Conservation (phyloP, 1,140 invertebrate genomes). For the Thrips palmi region DNA sequence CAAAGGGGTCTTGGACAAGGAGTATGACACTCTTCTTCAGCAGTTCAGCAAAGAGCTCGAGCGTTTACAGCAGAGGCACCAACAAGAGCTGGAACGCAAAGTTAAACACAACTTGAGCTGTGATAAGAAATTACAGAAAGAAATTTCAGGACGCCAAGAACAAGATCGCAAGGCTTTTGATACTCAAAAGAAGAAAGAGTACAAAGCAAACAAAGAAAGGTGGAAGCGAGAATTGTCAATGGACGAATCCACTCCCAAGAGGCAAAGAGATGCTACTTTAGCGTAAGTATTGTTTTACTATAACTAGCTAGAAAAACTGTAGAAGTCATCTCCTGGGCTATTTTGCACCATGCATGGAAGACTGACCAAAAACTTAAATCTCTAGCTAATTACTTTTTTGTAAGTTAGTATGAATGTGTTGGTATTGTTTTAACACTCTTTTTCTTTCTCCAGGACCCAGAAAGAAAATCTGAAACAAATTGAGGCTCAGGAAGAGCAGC, state of each 20-base stretch:
- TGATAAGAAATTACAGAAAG: slow-evolving; percentile 88
- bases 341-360: neutral
- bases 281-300: slow-evolving; percentile 33
- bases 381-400: too few species aligned
- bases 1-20: slow-evolving; percentile 86
- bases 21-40: slow-evolving; percentile 82
- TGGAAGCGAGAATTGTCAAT: slow-evolving; percentile 86
- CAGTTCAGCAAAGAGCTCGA: slow-evolving; percentile 86
- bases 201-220: slow-evolving; percentile 93
- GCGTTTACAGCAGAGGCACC: slow-evolving; percentile 70
- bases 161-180: slow-evolving; percentile 77
- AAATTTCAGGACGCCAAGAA: slow-evolving; percentile 76
- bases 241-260: slow-evolving; percentile 80
- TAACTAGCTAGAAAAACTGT: neutral
- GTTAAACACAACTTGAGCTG: slow-evolving; percentile 68
- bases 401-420: slow-evolving; percentile 5
- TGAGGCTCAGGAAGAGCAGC: slow-evolving; percentile 77
- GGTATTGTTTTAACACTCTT: neutral
- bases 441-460: slow-evolving; percentile 40
- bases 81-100: slow-evolving; percentile 77
- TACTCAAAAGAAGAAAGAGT: slow-evolving; percentile 87
- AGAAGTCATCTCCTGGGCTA: neutral
- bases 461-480: slow-evolving; percentile 84
- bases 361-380: neutral
- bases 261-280: slow-evolving; percentile 75